Evolutionary conservation across 2,888 invertebrate genomes (phyloP).

Genomic region (Omphaloscelis lunosa): DNA sequence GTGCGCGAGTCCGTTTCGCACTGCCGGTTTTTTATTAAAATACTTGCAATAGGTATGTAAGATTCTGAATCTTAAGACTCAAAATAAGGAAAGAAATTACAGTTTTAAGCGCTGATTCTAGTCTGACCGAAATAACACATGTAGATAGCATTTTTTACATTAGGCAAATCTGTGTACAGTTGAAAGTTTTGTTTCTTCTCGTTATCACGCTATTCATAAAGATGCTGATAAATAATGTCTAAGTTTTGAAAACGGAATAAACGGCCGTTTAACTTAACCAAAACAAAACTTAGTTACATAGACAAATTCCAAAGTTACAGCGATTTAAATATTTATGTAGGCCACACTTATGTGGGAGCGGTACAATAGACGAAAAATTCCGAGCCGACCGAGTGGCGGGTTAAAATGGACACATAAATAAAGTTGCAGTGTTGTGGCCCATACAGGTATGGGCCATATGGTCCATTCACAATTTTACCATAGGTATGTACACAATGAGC

Average conservation of each 20-base stretch:
- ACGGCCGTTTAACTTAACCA: neutral
- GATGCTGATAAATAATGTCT: neutral
- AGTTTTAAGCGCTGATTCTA: neutral
- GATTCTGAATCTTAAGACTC: neutral
- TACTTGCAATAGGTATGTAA: neutral
- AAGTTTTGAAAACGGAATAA: neutral
- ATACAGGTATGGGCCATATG: constrained; percentile 30
- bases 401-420: constrained; percentile 43
- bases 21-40: neutral
- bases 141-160: neutral
- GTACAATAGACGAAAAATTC: constrained; percentile 41
- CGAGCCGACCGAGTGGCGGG: neutral
- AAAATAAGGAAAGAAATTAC: neutral
- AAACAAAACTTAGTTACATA: neutral
- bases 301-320: neutral
- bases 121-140: neutral
- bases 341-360: neutral
- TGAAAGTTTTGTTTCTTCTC: neutral
- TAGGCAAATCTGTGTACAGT: neutral
- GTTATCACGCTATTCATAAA: neutral
- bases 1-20: too few species aligned
- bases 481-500: constrained; percentile 1
- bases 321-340: neutral
- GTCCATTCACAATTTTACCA: constrained; percentile 26
- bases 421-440: constrained; percentile 10